phyloP scores from a whole-genome alignment of 2,113 vertebrate genomes.

The Pelobates fuscus region DNA sequence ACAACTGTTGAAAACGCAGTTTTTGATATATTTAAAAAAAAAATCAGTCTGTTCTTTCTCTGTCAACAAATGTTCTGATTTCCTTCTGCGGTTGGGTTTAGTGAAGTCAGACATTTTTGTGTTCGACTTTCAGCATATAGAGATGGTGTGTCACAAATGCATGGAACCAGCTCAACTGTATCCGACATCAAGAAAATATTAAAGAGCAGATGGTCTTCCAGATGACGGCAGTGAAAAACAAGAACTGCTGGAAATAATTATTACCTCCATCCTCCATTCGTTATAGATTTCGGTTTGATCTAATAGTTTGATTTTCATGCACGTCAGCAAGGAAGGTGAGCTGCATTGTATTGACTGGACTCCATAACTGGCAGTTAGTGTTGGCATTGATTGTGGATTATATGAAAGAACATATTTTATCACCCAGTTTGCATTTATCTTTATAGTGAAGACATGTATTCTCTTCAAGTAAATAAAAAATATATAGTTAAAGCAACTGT shows the following conservation, averaged over 20 bases:
- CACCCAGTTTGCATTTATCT: too few relatives aligned
- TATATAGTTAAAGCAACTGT: too few relatives aligned
- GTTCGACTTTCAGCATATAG: background rate
- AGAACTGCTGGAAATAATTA: constrained; percentile 35
- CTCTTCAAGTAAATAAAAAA: too few relatives aligned
- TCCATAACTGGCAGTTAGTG: too few relatives aligned
- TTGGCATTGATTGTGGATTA: too few relatives aligned
- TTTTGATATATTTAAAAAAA: background rate
- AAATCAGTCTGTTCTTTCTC: background rate
- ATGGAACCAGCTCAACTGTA: constrained; percentile 11
- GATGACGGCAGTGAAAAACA: constrained; percentile 20
- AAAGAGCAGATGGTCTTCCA: constrained; percentile 35
- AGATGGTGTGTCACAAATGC: constrained; percentile 24
- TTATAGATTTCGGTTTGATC: constrained; percentile 25
- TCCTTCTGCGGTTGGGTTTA: constrained; percentile 15
- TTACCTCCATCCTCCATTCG: background rate
- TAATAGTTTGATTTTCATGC: background rate
- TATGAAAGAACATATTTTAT: too few relatives aligned
- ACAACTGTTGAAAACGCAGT: too few relatives aligned
- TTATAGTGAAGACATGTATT: too few relatives aligned
- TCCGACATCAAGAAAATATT: constrained; percentile 33
- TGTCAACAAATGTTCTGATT: constrained; percentile 15
- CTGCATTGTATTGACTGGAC: too few relatives aligned
- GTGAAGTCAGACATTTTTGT: constrained; percentile 44
- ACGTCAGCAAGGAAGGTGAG: background rate